Base-by-base conservation (phyloP, 2,113 vertebrate genomes). In the Cairina moschata region DNA sequence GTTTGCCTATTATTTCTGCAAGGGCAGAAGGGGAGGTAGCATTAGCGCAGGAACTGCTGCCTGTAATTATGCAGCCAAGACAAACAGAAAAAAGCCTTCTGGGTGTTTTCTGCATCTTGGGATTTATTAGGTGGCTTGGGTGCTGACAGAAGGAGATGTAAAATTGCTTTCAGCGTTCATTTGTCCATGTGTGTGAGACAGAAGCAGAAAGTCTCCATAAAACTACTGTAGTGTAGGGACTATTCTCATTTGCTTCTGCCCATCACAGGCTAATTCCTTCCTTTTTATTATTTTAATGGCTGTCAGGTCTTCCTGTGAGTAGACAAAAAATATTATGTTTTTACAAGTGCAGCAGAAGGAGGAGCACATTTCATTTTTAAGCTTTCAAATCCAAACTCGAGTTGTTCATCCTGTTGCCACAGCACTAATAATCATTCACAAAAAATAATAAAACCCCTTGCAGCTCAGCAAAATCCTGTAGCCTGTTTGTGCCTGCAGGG, bases 71-170 rank as follows among this genome's bases (percentile, higher is more conserved):
- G 58, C 46, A 77, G 85, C 31, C 9, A 21, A 68, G 82, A 65
- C 31, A 91, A 94, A 18, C 13, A 77, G 44, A 38, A n/a, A 63
- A 78, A 74, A 40, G 14, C 81, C 69, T 82, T 91, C 83, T 72
- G 8, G 17, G 32, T 62, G 69, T 81, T 65, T 86, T 74, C 48
- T 83, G 0, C 10, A 26, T 50, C n/a, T 82, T 77, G 69, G 66
- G 59, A 72, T 90, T 97, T 93, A 83, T 92, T 97, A 68, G 42
- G 22, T 91, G 34, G 84, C 80, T 92, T 34, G 38, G 71, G 23
- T 92, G 62, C 87, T 94, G 78, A 71, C 56, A 93, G 87, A 80
- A 93, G 50, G 92, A 91, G 65, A 81, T 85, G 55, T 62, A 72
- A 93, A 89, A 65, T 67, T 75, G 54, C 74, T 95, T n/a, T 88